Evolutionary conservation across 2,113 vertebrate species (phyloP), one percentile per base, ranked within the genome.

Genomic region (Ginglymostoma cirratum): DNA sequence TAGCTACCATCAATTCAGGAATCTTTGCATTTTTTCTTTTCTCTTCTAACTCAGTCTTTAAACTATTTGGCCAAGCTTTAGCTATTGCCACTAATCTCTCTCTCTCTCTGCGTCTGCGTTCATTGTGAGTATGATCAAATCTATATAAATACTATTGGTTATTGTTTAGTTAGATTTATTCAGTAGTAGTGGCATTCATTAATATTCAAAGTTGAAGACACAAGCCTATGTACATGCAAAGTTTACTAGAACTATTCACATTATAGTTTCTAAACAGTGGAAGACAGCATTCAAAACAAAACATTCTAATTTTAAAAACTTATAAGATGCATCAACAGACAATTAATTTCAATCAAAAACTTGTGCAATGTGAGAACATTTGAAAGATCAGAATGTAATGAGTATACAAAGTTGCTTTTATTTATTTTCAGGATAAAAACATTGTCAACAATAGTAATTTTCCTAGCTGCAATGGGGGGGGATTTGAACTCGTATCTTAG

Each of bases 171-270:
- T 34, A 17, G 12, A 45, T 94, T 93, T 67, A 69, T 45, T 42
- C 66, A 69, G 42, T 45, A 34, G 42, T 52, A 48, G 94, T 3
- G 17, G 69, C 30, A 42, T 5, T 42, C 1, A 92, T 92, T 72
- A 95, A 72, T 72, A 72, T 72, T 69, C 94, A 76, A 42, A 95
- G 92, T 42, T 70, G 94, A 45, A 95, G 94, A 52, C 27, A 76
- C 27, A 69, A 65, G n/a, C n/a, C 89, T 66, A 66, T 65, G n/a
- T n/a, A 93, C 61, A 38, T 66, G 89, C 14, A 66, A 23, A 21
- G 17, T n/a, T 66, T 38, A 61, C 66, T 23, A 34, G 5, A 66
- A 66, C 6, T 52, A 93, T 38, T 80, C n/a, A 80, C 34, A 38
- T 34, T 38, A 17, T 17, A 8, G 34, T n/a, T 34, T 78, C 72